Base-by-base conservation (phyloP, 2,797 vertebrate genomes). In the Oreochromis grahami region DNA sequence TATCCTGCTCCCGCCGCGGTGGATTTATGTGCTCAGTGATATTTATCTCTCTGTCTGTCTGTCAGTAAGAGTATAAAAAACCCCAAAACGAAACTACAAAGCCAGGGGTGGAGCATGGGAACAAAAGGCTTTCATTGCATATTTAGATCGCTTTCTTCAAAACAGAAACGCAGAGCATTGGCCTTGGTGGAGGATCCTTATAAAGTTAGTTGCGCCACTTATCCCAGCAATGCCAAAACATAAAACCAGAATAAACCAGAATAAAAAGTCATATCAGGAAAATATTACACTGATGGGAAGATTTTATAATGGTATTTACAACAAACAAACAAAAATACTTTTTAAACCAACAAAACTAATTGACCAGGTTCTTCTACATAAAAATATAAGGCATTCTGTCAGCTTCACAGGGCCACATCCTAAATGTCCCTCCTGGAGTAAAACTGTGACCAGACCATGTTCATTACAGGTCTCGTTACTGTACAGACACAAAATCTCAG, bases 391-490 rank as follows among this genome's bases (percentile, higher is more conserved):
- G 45, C 60, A 36, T 48, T 58, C 50, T 55, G 36, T 7, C 56
- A 43, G 70, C 24, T 11, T 5, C 7, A 72, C 15, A n/a, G 45
- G 15, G 17, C 53, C 11, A 6, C 26, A 51, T 50, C 17, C 10
- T 78, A 14, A 53, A 19, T 60, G 32, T 80, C 58, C 15, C 55
- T 55, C 65, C 29, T 60, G 9, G n/a, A 65, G 60, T 83, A 86
- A 77, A 86, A 80, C 26, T 36, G 58, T 58, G 72, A 74, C 76
- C 29, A 50, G 50, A 10, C 56, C 24, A 26, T 68, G 45, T 84
- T 84, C 77, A 19, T 72, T 68, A 43, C 50, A 79, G 81, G 76
- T 88, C 51, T 80, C 81, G 76, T 81, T 86, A 87, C 79, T 77
- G 34, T 70, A n/a, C 38, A 77, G 43, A 50, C 53, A 82, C 72